Conservation (phyloP, 2,797 vertebrate species). For the Artibeus lituratus region DNA sequence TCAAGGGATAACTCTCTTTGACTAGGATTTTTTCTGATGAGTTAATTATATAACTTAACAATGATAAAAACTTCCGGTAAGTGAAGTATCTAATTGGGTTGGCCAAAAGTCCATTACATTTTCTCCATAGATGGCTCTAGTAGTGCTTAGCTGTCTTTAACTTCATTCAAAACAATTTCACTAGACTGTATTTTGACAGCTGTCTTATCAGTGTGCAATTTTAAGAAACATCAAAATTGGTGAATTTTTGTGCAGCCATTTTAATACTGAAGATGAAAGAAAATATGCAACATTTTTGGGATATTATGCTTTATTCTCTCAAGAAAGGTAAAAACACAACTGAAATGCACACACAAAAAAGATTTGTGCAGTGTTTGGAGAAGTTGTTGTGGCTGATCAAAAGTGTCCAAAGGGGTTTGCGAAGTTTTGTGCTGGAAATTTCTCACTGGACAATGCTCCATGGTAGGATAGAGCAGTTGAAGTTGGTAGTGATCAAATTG, state of each 20-base stretch:
- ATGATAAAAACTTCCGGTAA: neutral
- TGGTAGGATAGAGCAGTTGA: neutral
- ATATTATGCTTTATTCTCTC: neutral
- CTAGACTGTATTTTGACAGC: neutral
- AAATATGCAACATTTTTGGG: neutral
- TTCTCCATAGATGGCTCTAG: neutral
- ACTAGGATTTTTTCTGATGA: neutral
- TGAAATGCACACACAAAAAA: neutral
- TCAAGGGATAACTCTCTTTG: neutral
- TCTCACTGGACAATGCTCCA: neutral
- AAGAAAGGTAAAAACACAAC: neutral
- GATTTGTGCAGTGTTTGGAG: neutral
- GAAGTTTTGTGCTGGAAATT: neutral
- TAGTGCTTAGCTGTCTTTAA: neutral
- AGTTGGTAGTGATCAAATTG: neutral
- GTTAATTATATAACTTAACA: neutral
- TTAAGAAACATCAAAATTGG: neutral
- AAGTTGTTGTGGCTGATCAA: neutral
- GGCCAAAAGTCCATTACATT: neutral
- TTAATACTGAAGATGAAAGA: neutral
- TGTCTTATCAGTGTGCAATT: neutral
- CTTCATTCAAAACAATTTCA: neutral
- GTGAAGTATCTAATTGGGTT: neutral
- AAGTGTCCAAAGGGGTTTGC: neutral
- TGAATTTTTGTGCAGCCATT: neutral